These are phyloP conservation scores for Nannospalax galili DNA, from an alignment of 2,113 vertebrate species.

Conservation along the genomic window DNA sequence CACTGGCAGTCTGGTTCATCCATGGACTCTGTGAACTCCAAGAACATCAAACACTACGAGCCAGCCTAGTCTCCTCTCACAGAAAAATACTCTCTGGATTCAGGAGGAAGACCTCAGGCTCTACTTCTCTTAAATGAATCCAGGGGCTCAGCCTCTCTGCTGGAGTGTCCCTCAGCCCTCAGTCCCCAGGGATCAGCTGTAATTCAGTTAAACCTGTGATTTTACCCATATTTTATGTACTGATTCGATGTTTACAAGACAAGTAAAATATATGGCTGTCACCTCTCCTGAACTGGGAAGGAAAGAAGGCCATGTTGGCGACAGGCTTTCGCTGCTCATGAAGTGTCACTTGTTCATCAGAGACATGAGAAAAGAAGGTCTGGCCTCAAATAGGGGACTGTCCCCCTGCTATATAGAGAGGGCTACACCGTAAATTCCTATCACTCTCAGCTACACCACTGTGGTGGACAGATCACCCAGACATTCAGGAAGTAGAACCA, in stretches of 20 bases:
- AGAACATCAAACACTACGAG: neutral
- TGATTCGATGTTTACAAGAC: conserved; percentile 80
- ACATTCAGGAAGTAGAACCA: neutral
- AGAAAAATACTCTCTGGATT: neutral
- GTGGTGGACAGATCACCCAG: neutral
- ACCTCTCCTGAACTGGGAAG: conserved; percentile 83
- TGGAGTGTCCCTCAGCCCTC: conserved; percentile 61
- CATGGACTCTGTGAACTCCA: neutral
- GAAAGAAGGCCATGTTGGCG: conserved; percentile 79
- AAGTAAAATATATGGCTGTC: conserved; percentile 83
- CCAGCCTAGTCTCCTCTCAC: neutral
- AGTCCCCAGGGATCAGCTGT: conserved; percentile 75
- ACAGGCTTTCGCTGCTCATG: conserved; percentile 55
- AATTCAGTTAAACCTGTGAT: conserved; percentile 84
- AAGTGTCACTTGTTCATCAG: conserved; percentile 47
- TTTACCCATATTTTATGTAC: conserved; percentile 87
- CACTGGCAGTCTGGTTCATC: neutral
- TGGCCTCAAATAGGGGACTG: neutral
- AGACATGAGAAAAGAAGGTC: neutral
- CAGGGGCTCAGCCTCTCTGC: conserved; percentile 37
- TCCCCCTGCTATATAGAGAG: neutral
- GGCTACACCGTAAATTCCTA: neutral
- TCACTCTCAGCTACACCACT: neutral
- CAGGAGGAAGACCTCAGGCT: conserved; percentile 21
- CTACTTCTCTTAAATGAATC: conserved; percentile 41